These are phyloP conservation scores for Menidia menidia DNA, from an alignment of 2,797 vertebrate species.

Conservation along the genomic window DNA sequence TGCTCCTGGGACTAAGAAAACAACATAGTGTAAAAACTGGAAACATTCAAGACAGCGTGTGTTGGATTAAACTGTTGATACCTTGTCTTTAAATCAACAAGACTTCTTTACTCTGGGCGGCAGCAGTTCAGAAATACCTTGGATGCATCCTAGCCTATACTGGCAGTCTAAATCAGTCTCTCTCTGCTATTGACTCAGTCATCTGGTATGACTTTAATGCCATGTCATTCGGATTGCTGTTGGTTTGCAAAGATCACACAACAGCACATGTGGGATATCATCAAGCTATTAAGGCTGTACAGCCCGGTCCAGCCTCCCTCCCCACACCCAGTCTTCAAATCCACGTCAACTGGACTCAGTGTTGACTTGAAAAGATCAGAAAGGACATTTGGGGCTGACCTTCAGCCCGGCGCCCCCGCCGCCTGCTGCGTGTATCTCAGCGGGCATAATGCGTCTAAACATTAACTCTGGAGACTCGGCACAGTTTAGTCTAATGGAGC, in stretches of 20 bases:
- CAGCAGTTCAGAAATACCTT: conserved; percentile 19
- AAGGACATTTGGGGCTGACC: conserved; percentile 71
- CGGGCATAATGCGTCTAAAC: conserved; percentile 75
- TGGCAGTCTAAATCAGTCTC: background rate
- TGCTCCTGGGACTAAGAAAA: background rate
- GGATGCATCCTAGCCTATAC: background rate
- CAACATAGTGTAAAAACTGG: background rate
- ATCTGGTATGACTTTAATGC: conserved; percentile 13
- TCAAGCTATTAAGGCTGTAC: conserved; percentile 15
- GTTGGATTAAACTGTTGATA: background rate
- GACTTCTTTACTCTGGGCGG: conserved; percentile 16
- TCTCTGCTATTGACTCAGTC: conserved; percentile 4
- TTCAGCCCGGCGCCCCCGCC: conserved; percentile 64
- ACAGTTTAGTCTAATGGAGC: conserved; percentile 75
- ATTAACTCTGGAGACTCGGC: conserved; percentile 75
- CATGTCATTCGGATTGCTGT: conserved; percentile 10
- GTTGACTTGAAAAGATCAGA: conserved; percentile 73
- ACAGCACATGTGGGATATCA: conserved; percentile 8
- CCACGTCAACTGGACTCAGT: conserved; percentile 50
- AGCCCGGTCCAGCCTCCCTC: background rate
- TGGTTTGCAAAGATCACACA: conserved; percentile 18
- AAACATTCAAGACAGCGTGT: background rate
- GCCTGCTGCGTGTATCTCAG: conserved; percentile 67
- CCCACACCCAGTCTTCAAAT: conserved; percentile 36
- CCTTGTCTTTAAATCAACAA: background rate